These are phyloP conservation scores for Spheniscus mendiculus DNA, from an alignment of 2,113 vertebrate species.

Conservation along the genomic window DNA sequence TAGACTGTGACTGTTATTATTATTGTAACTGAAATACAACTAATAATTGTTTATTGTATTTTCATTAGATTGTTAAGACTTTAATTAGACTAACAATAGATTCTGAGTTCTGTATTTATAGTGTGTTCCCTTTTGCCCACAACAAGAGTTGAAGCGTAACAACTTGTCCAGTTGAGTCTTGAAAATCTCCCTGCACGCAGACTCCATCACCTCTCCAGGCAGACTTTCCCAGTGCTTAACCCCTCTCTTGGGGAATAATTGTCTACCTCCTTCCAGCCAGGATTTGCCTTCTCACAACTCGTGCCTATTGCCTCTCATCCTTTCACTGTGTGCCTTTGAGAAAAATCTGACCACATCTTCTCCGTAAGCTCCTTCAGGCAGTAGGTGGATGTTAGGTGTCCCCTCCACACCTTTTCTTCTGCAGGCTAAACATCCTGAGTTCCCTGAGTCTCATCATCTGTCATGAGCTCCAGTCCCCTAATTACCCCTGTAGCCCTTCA, in stretches of 20 bases:
- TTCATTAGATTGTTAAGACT: not conserved
- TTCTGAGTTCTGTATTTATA: not conserved
- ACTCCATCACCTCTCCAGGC: not conserved
- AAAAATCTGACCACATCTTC: not conserved
- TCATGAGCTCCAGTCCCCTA: not conserved
- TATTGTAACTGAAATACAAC: not conserved
- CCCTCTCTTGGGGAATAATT: not conserved
- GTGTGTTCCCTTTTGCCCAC: not conserved
- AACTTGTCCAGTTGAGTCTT: not conserved
- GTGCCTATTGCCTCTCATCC: not conserved
- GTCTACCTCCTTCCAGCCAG: not conserved
- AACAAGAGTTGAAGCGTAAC: not conserved
- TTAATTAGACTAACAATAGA: not conserved
- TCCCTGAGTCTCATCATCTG: not conserved
- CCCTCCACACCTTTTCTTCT: not conserved
- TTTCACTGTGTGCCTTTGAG: not conserved
- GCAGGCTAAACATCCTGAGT: not conserved
- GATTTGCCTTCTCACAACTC: not conserved
- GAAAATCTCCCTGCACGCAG: not conserved
- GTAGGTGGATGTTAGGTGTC: not conserved
- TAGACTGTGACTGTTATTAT: not conserved
- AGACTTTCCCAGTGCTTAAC: not conserved
- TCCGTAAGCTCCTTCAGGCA: not conserved
- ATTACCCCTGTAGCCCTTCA: not conserved
- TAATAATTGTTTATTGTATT: not conserved